phyloP scores from a whole-genome alignment of 2,113 vertebrate species.

The Numenius arquata region DNA sequence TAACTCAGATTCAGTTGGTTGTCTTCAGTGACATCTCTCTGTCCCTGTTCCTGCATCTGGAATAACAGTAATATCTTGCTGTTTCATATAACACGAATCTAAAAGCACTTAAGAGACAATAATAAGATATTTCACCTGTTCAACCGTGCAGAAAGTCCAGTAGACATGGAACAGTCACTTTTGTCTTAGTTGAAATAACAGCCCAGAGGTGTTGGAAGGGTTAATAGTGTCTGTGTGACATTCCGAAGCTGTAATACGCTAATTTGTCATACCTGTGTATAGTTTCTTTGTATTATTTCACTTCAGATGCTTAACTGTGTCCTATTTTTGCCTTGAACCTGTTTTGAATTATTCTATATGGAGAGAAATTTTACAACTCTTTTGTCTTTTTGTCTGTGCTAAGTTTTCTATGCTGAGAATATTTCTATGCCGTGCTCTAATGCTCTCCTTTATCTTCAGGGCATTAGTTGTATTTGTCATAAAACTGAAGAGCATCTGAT shows the following conservation, averaged over 20 bases:
- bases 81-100: not conserved
- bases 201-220: not conserved
- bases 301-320: not conserved
- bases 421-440: not conserved
- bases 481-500: not conserved
- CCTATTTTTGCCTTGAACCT: not conserved
- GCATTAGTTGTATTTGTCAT: not conserved
- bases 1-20: not conserved
- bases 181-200: not conserved
- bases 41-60: not conserved
- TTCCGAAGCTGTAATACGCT: not conserved
- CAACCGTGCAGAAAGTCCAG: not conserved
- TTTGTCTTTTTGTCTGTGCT: not conserved
- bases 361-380: not conserved
- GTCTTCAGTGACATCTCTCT: not conserved
- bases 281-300: not conserved
- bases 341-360: not conserved
- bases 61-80: not conserved
- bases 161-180: not conserved
- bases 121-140: not conserved
- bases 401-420: not conserved
- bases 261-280: not conserved
- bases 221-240: not conserved
- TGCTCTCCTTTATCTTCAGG: slow-evolving; percentile 10
- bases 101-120: not conserved